Percentiles rank a stretch among this genome's conserved stretches.
These are phyloP conservation scores for Criorhina ranunculi DNA, from an alignment of 2,888 invertebrate species.

Conservation along the genomic window DNA sequence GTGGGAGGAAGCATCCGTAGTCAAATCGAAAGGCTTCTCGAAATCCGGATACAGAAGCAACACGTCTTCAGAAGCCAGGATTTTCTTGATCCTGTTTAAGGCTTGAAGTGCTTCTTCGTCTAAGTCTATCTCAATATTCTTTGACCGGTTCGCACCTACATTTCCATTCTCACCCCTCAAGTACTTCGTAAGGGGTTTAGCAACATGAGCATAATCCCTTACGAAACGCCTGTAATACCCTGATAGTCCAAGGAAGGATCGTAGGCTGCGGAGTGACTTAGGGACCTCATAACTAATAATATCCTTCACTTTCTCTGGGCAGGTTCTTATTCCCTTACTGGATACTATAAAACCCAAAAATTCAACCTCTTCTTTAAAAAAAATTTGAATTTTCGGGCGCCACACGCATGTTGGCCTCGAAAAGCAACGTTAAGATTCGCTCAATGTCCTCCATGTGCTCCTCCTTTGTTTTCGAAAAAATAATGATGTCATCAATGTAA, in stretches of 20 bases:
- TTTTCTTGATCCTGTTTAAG: constrained; percentile 27
- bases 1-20: constrained; percentile 9
- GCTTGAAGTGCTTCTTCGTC: constrained; percentile 7
- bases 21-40: constrained; percentile 49
- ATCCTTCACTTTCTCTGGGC: no score
- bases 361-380: no score
- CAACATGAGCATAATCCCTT: constrained; percentile 1
- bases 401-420: not conserved
- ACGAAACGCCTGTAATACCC: not conserved
- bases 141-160: constrained; percentile 2
- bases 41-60: constrained; percentile 35
- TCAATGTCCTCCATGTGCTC: constrained; percentile 22
- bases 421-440: not conserved
- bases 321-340: no score
- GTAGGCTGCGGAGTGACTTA: not conserved
- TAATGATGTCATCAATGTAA: constrained; percentile 40
- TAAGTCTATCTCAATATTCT: not conserved
- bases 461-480: constrained; percentile 19
- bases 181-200: constrained; percentile 22
- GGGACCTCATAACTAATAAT: no score
- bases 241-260: not conserved
- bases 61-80: constrained; percentile 58
- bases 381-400: not conserved
- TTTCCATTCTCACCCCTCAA: constrained; percentile 25
- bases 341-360: no score